Evolutionary conservation across 2,113 vertebrate species (phyloP).

Genomic region (Cairina moschata): DNA sequence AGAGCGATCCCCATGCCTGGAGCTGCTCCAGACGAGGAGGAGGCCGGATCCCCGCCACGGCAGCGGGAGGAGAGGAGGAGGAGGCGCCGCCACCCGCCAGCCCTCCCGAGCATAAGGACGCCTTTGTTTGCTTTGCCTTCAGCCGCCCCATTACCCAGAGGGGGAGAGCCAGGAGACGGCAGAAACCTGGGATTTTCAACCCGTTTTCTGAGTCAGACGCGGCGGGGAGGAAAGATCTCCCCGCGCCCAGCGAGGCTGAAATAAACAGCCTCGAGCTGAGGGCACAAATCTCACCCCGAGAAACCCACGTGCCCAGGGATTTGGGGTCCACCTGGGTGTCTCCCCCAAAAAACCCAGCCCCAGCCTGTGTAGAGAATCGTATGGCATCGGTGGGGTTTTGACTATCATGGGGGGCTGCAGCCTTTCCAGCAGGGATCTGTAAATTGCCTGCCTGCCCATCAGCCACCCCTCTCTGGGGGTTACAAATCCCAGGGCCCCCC

Average conservation of each 20-base stretch:
- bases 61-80: slow-evolving; percentile 43
- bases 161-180: background rate
- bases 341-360: background rate
- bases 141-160: slow-evolving; percentile 8
- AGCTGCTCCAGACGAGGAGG: slow-evolving; percentile 21
- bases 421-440: background rate
- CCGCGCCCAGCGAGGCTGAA: background rate
- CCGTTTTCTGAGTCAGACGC: slow-evolving; percentile 49
- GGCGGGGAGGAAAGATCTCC: slow-evolving; percentile 3
- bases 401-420: too few relatives aligned
- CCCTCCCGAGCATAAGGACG: slow-evolving; percentile 25
- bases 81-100: background rate
- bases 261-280: background rate
- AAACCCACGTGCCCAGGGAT: background rate
- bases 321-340: background rate
- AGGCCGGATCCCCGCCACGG: background rate
- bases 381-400: too few relatives aligned
- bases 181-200: slow-evolving; percentile 54
- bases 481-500: background rate
- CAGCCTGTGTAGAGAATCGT: background rate
- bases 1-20: background rate
- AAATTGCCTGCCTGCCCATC: background rate
- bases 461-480: background rate
- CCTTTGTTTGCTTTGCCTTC: slow-evolving; percentile 52
- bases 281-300: background rate